Evolutionary conservation across 2,113 vertebrate genomes (phyloP).

Genomic region (Acrocephalus kingi): DNA sequence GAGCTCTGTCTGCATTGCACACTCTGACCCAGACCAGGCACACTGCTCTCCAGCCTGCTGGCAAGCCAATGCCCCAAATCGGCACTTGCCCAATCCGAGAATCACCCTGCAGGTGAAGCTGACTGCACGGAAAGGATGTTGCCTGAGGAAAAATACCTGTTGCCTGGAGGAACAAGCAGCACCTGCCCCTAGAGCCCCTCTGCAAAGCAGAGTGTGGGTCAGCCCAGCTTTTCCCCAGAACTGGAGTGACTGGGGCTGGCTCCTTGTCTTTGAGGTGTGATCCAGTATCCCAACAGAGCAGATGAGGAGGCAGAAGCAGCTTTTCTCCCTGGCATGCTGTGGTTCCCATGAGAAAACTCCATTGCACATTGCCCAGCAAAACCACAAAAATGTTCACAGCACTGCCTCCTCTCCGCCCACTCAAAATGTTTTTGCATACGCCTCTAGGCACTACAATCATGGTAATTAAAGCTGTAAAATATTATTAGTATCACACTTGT

Average conservation of each 20-base stretch:
- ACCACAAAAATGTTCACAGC: slow-evolving; percentile 62
- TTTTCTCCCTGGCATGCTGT: neutral
- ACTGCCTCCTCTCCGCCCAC: slow-evolving; percentile 54
- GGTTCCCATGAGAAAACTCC: slow-evolving; percentile 70
- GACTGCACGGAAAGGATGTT: neutral
- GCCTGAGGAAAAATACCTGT: neutral
- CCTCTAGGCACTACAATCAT: slow-evolving; percentile 53
- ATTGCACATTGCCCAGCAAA: slow-evolving; percentile 54
- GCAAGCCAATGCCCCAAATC: neutral
- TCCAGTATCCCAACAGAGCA: neutral
- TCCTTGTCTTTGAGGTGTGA: neutral
- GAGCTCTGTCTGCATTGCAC: neutral
- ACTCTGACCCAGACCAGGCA: neutral
- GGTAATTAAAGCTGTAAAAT: slow-evolving; percentile 64
- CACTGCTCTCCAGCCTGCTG: neutral
- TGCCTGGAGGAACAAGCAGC: neutral
- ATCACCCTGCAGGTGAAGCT: neutral
- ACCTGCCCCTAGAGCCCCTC: neutral
- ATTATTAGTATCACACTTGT: slow-evolving; percentile 32
- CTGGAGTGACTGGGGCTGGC: neutral
- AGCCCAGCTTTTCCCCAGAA: neutral
- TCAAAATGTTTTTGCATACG: slow-evolving; percentile 41
- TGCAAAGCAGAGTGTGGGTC: accelerated
- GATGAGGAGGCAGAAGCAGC: neutral
- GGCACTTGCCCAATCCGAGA: neutral